Evolutionary conservation across 2,113 vertebrate species (phyloP).

Genomic region (Hyperopisus bebe): DNA sequence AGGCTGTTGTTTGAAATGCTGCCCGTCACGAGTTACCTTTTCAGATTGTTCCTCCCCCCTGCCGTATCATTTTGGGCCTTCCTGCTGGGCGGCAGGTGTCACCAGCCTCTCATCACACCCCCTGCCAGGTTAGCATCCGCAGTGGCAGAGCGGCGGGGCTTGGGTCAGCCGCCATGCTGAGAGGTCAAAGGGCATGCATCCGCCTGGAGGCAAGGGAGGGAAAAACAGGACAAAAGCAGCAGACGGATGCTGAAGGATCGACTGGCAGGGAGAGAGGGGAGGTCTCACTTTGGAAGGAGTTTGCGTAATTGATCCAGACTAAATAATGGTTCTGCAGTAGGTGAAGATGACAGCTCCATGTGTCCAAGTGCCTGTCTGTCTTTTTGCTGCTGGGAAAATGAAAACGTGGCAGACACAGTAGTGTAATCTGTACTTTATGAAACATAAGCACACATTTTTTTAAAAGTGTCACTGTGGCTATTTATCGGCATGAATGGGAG

Average conservation of each 20-base stretch:
- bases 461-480: not conserved
- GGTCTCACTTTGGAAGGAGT: constrained; percentile 12
- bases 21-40: constrained; percentile 17
- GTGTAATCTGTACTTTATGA: not conserved
- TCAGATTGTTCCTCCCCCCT: constrained; percentile 40
- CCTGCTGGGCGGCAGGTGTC: constrained; percentile 81
- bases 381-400: constrained; percentile 20
- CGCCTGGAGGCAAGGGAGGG: constrained; percentile 52
- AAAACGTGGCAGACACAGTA: not conserved
- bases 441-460: not conserved
- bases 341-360: constrained; percentile 4
- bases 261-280: constrained; percentile 21
- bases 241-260: constrained; percentile 25
- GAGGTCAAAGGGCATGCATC: constrained; percentile 73
- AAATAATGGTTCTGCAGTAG: constrained; percentile 40
- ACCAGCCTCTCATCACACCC: constrained; percentile 50
- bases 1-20: constrained; percentile 16
- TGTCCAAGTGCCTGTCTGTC: constrained; percentile 24
- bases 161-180: constrained; percentile 67
- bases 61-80: constrained; percentile 50
- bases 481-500: not conserved
- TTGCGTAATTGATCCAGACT: constrained; percentile 27
- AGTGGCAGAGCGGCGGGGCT: constrained; percentile 68
- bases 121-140: constrained; percentile 76
- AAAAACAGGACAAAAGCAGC: constrained; percentile 48